phyloP scores from a whole-genome alignment of 2,113 vertebrate genomes.

The Daphoenositta chrysoptera region DNA sequence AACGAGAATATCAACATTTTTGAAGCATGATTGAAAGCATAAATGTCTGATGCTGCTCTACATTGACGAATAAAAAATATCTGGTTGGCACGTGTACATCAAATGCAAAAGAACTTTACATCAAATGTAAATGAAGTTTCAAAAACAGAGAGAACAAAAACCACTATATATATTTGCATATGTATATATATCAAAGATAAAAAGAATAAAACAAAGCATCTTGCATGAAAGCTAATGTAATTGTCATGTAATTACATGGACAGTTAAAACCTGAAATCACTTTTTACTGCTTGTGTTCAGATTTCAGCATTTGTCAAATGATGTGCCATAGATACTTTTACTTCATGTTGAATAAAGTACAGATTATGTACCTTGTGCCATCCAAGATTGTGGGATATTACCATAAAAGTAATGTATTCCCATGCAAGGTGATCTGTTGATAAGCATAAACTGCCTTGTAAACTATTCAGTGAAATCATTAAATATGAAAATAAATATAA shows the following conservation, averaged over 20 bases:
- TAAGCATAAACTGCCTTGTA: neutral
- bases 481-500: too few species aligned
- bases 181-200: neutral
- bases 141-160: neutral
- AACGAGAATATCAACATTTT: neutral
- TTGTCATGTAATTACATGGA: neutral
- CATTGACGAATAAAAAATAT: neutral
- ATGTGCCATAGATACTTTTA: neutral
- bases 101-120: neutral
- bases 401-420: neutral
- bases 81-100: too few species aligned
- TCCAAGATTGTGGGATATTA: neutral
- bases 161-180: neutral
- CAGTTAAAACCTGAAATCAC: neutral
- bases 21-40: neutral
- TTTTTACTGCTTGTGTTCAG: neutral
- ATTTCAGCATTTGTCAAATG: neutral
- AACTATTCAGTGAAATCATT: neutral
- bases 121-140: neutral
- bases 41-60: neutral
- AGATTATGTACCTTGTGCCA: accelerated
- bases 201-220: accelerated
- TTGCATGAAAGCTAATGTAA: neutral
- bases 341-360: neutral
- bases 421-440: neutral